Evolutionary conservation across 2,888 invertebrate genomes (phyloP).

Genomic region (Lycia hirtaria): DNA sequence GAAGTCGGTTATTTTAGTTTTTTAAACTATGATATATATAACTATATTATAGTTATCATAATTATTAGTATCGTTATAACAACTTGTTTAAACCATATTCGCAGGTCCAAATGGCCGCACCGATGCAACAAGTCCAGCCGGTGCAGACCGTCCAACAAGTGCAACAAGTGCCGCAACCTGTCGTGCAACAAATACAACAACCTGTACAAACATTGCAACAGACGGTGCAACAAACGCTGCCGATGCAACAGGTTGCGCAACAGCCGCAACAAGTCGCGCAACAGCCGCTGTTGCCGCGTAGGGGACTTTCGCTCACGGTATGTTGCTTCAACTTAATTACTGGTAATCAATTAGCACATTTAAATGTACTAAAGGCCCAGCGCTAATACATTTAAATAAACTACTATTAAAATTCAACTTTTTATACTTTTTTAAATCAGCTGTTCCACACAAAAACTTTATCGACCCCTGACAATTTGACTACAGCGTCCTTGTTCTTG

Average conservation of each 20-base stretch:
- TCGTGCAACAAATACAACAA: constrained; percentile 60
- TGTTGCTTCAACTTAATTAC: too few species aligned
- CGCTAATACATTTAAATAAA: too few species aligned
- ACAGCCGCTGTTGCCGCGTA: constrained; percentile 85
- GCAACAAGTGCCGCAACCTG: constrained; percentile 39
- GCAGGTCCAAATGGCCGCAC: constrained; percentile 55
- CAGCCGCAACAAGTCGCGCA: constrained; percentile 41
- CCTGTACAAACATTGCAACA: constrained; percentile 48
- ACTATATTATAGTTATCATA: too few species aligned
- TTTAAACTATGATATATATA: too few species aligned
- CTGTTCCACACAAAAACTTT: too few species aligned
- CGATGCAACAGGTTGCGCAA: constrained; percentile 57
- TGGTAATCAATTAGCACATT: too few species aligned
- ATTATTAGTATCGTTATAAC: not conserved
- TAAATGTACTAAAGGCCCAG: too few species aligned
- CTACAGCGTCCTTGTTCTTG: too few species aligned
- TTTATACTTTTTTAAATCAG: too few species aligned
- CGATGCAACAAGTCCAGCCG: constrained; percentile 39
- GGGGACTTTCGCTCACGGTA: constrained; percentile 90
- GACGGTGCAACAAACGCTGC: constrained; percentile 41
- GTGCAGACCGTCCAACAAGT: constrained; percentile 28
- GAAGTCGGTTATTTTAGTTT: too few species aligned
- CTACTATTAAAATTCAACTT: too few species aligned
- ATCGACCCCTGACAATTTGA: too few species aligned
- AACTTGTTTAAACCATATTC: not conserved